Conservation (phyloP, 1,140 invertebrate genomes). For the Drosophila pruinosa region DNA sequence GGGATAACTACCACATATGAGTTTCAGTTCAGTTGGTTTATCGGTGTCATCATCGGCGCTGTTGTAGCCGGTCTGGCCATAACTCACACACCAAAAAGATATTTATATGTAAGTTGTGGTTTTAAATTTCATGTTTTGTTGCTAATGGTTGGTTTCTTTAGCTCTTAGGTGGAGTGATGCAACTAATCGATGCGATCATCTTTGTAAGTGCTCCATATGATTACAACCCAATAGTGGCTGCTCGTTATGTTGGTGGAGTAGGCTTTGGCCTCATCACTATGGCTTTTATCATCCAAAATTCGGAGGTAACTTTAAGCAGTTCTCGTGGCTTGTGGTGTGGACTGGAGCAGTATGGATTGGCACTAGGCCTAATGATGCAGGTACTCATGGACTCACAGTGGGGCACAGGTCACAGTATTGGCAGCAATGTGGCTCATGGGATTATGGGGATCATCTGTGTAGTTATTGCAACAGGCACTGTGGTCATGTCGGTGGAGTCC, state of each 20-base stretch:
- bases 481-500: constrained; percentile 39
- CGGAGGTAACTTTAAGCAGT: constrained; percentile 46
- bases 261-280: constrained; percentile 62
- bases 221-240: constrained; percentile 54
- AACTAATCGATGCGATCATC: constrained; percentile 62
- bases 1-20: constrained; percentile 19
- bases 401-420: constrained; percentile 5
- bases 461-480: constrained; percentile 14
- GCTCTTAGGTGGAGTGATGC: constrained; percentile 47
- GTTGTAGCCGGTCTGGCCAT: constrained; percentile 44
- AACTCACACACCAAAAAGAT: constrained; percentile 47
- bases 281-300: constrained; percentile 58
- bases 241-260: constrained; percentile 66
- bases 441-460: constrained; percentile 50
- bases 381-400: constrained; percentile 51
- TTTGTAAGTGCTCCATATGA: constrained; percentile 53
- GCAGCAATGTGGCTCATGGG: constrained; percentile 42
- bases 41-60: constrained; percentile 65
- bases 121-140: too few relatives aligned
- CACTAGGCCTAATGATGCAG: constrained; percentile 55
- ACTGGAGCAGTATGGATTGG: constrained; percentile 57
- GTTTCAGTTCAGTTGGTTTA: constrained; percentile 67
- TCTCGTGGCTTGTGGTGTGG: constrained; percentile 54
- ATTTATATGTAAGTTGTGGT: constrained; percentile 53
- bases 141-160: neutral